phyloP scores from a whole-genome alignment of 2,888 invertebrate species.

The Lasioglossum marginatum region DNA sequence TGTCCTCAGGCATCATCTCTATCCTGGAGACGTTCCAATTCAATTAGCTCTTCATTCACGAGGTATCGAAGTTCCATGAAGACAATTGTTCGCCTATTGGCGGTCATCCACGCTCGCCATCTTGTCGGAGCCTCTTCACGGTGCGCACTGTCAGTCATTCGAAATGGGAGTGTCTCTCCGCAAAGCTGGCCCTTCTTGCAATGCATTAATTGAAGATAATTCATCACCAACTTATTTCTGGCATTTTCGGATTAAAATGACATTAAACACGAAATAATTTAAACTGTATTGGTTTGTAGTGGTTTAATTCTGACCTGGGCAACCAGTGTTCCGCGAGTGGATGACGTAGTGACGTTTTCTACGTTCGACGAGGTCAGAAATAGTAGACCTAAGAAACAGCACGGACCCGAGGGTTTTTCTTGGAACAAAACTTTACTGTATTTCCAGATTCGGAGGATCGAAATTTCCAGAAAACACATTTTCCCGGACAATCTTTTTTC shows the following conservation, averaged over 20 bases:
- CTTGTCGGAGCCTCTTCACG: background rate
- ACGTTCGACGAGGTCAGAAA: no score
- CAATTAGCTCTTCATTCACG: slow-evolving; percentile 57
- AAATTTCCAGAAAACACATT: background rate
- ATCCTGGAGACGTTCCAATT: slow-evolving; percentile 59
- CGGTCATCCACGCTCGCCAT: slow-evolving; percentile 21
- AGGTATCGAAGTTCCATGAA: slow-evolving; percentile 36
- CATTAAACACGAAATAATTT: no score
- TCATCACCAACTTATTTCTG: no score
- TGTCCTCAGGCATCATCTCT: slow-evolving; percentile 13
- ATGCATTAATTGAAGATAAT: background rate
- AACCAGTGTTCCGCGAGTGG: no score
- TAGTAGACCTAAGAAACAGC: no score
- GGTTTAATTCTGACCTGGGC: no score
- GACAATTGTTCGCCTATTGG: background rate
- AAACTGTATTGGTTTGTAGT: no score
- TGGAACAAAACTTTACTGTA: background rate
- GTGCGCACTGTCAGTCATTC: background rate
- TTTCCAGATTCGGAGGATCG: background rate
- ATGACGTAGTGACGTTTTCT: no score
- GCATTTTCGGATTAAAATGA: no score
- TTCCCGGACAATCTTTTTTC: background rate
- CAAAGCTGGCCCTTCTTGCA: background rate
- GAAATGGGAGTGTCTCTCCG: background rate
- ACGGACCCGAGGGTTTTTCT: no score